Conservation (phyloP, 2,888 invertebrate species). For the Pantelozetes paolii region DNA sequence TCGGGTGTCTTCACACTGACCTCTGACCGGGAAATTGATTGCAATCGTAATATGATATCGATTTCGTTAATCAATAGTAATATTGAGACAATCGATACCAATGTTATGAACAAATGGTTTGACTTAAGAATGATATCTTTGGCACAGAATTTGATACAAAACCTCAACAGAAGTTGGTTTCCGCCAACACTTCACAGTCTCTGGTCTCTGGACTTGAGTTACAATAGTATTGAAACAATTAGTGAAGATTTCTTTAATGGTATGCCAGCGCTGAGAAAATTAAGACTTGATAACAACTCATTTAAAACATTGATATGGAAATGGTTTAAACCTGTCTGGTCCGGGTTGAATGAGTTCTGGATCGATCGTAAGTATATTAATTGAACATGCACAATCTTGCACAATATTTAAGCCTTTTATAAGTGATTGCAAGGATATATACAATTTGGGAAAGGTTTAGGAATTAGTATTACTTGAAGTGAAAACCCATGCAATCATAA, state of each 20-base stretch:
- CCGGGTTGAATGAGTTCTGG: neutral
- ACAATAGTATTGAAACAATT: slow-evolving; percentile 1
- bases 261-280: slow-evolving; percentile 23
- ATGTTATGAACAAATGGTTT: slow-evolving; percentile 13
- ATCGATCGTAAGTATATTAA: slow-evolving; percentile 3
- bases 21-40: neutral
- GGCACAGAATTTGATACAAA: neutral
- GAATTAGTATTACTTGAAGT: too few species aligned
- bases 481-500: too few species aligned
- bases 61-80: slow-evolving; percentile 15
- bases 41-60: neutral
- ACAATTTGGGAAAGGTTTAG: too few species aligned
- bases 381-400: too few species aligned
- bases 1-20: neutral
- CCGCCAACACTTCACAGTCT: neutral
- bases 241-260: slow-evolving; percentile 3
- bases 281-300: slow-evolving; percentile 28
- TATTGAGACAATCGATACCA: neutral
- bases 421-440: too few species aligned
- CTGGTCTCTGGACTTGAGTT: slow-evolving; percentile 24
- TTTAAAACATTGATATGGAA: neutral
- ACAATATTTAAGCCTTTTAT: too few species aligned
- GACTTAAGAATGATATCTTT: slow-evolving; percentile 27
- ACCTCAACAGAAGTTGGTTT: slow-evolving; percentile 18
- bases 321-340: neutral